Percentiles rank a stretch among this genome's conserved stretches.
These are phyloP conservation scores for Nesometra sesokonis DNA, from an alignment of 35 echinoderm and acorn worm genomes.

Conservation along the genomic window DNA sequence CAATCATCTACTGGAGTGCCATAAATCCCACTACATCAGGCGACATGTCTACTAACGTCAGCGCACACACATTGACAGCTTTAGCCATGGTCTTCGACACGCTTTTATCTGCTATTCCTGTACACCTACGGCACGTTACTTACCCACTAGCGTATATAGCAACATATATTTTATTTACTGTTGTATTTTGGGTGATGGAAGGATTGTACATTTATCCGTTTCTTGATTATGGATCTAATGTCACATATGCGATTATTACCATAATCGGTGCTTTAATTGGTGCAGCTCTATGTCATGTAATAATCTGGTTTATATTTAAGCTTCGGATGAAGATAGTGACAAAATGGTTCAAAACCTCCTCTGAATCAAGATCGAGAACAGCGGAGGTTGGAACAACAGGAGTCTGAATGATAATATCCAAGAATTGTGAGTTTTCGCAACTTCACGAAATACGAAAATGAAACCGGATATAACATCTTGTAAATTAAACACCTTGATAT, in stretches of 20 bases:
- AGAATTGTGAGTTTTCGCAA: no score
- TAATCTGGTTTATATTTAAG: slow-evolving; percentile 20
- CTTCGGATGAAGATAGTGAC: neutral
- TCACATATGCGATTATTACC: neutral
- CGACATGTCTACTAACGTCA: slow-evolving; percentile 5
- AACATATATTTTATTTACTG: slow-evolving; percentile 30
- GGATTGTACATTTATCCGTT: slow-evolving; percentile 16
- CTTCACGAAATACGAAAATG: no score
- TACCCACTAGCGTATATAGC: slow-evolving; percentile 19
- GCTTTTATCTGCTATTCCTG: slow-evolving; percentile 6
- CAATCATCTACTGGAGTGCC: slow-evolving; percentile 22
- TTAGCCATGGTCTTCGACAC: slow-evolving; percentile 15
- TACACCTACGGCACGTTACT: slow-evolving; percentile 15
- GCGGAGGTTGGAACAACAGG: no score
- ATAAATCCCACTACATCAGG: neutral
- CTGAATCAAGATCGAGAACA: no score
- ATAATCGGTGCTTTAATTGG: slow-evolving; percentile 4
- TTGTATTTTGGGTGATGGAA: slow-evolving; percentile 27
- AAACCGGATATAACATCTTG: no score
- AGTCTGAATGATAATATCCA: no score
- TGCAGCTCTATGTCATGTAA: neutral
- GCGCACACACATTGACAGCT: slow-evolving; percentile 16
- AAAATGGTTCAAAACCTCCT: slow-evolving; percentile 23
- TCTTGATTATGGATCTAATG: slow-evolving; percentile 10
- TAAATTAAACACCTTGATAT: no score